Conservation (phyloP, 2,797 vertebrate genomes). For the Echeneis naucrates region DNA sequence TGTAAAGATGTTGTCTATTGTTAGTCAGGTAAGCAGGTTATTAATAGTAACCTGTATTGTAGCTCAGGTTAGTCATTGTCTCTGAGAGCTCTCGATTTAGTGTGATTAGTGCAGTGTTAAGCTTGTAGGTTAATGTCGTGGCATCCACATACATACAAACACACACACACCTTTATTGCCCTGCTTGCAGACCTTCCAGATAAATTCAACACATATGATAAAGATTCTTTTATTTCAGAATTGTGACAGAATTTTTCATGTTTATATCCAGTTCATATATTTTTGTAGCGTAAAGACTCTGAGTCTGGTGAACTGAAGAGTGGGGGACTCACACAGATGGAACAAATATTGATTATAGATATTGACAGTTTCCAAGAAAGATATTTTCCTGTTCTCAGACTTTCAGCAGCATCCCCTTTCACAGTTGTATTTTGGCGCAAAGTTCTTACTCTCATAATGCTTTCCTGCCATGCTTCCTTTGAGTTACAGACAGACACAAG, state of each 20-base stretch:
- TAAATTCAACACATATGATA: not conserved
- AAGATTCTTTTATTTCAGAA: too few species aligned
- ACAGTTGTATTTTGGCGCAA: not conserved
- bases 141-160: not conserved
- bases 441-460: not conserved
- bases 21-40: constrained; percentile 48
- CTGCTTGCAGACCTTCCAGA: not conserved
- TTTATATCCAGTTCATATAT: too few species aligned
- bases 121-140: constrained; percentile 54
- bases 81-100: constrained; percentile 22
- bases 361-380: not conserved
- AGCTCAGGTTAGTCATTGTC: constrained; percentile 32
- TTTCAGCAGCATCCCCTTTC: not conserved
- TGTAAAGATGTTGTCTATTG: constrained; percentile 48
- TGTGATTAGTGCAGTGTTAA: constrained; percentile 21
- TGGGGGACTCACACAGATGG: not conserved
- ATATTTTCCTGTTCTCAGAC: not conserved
- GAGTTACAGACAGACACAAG: not conserved
- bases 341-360: not conserved
- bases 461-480: constrained; percentile 16
- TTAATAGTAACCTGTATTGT: constrained; percentile 46
- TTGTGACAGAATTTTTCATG: too few species aligned
- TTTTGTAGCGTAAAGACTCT: not conserved
- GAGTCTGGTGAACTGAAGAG: not conserved
- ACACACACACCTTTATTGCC: not conserved